A percentile compares a stretch with the other conserved stretches of the same genome.
Conservation (phyloP, 2,113 vertebrate species). For the Furnarius figulus region DNA sequence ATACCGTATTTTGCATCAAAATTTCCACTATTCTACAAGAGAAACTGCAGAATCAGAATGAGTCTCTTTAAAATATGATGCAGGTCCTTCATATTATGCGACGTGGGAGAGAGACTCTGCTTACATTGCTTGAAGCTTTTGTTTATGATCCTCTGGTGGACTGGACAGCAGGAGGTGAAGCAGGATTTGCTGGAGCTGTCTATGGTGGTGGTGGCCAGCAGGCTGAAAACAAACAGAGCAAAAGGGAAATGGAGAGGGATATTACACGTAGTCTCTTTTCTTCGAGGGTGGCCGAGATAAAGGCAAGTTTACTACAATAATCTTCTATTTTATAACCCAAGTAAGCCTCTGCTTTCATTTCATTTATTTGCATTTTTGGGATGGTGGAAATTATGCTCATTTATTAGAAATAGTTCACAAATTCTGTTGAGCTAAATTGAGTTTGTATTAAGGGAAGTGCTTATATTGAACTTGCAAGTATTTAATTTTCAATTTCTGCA, state of each 20-base stretch:
- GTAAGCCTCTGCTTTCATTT: not conserved
- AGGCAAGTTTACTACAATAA: constrained; percentile 72
- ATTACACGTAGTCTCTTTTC: constrained; percentile 98
- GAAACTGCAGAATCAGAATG: not conserved
- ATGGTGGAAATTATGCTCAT: not conserved
- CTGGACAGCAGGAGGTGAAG: constrained; percentile 97
- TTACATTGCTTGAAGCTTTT: constrained; percentile 94
- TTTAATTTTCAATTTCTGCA: not conserved
- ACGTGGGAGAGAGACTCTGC: constrained; percentile 91
- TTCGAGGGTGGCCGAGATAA: constrained; percentile 96
- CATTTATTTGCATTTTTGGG: not conserved
- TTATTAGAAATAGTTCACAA: not conserved
- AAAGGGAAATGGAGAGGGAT: constrained; percentile 97
- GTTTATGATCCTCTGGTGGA: constrained; percentile 98
- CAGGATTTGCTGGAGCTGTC: constrained; percentile 95
- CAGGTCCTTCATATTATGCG: constrained; percentile 98
- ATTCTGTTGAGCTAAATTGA: not conserved
- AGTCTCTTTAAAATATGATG: not conserved
- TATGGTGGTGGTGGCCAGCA: constrained; percentile 97
- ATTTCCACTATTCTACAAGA: not conserved
- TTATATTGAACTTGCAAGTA: not conserved
- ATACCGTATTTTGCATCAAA: not conserved
- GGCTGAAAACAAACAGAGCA: constrained; percentile 96
- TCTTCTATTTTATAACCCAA: not conserved
- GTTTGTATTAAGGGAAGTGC: not conserved